phyloP scores from a whole-genome alignment of 2,888 invertebrate genomes.

The Alitta virens region DNA sequence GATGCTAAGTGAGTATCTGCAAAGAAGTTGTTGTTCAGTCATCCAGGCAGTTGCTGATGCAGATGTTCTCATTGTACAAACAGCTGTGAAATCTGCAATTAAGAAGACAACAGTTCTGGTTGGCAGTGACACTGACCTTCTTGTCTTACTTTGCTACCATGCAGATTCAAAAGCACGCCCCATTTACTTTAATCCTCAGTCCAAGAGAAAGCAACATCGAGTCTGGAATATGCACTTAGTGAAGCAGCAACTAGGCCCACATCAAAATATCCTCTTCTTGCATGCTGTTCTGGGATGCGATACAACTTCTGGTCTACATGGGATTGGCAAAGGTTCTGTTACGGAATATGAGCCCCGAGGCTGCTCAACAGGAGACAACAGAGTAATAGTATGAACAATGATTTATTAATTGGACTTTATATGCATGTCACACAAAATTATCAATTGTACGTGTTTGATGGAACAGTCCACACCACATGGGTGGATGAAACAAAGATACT shows the following conservation, averaged over 20 bases:
- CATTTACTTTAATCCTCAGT: neutral
- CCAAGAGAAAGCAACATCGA: too few relatives aligned
- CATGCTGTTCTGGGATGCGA: slow-evolving; percentile 17
- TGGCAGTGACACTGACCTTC: slow-evolving; percentile 38
- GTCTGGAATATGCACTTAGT: too few relatives aligned
- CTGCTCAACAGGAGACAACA: too few relatives aligned
- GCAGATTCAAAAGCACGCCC: too few relatives aligned
- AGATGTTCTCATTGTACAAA: slow-evolving; percentile 33
- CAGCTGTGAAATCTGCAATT: slow-evolving; percentile 24
- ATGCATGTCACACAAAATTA: too few relatives aligned
- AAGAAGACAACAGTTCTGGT: slow-evolving; percentile 23
- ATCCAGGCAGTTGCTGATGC: slow-evolving; percentile 34
- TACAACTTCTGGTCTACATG: slow-evolving; percentile 13
- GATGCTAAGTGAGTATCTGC: slow-evolving; percentile 3
- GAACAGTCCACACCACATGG: too few relatives aligned
- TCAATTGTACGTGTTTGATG: too few relatives aligned
- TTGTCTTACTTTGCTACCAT: slow-evolving; percentile 27
- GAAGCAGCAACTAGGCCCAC: too few relatives aligned
- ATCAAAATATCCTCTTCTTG: neutral
- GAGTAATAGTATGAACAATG: too few relatives aligned
- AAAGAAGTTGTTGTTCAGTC: slow-evolving; percentile 9
- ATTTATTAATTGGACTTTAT: too few relatives aligned
- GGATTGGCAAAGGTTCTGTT: slow-evolving; percentile 11
- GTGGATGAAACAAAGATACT: too few relatives aligned
- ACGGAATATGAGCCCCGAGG: too few relatives aligned